phyloP scores from a whole-genome alignment of 2,797 vertebrate genomes.

The Kryptopterus vitreolus region DNA sequence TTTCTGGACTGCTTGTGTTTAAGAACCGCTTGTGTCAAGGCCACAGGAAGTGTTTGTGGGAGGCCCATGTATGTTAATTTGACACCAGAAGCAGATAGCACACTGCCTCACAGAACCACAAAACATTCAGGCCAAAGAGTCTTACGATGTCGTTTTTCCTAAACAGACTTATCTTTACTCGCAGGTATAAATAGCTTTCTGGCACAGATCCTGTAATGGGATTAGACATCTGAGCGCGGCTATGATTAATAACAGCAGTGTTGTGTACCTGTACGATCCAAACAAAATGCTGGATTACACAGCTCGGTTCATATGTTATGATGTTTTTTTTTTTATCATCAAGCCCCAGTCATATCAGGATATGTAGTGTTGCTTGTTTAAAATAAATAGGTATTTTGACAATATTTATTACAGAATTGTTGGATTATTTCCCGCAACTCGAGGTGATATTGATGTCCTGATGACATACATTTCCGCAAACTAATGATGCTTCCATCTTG shows the following conservation, averaged over 20 bases:
- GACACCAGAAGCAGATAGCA: neutral
- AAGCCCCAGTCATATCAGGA: too few species aligned
- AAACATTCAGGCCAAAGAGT: neutral
- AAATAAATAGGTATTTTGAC: too few species aligned
- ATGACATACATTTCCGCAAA: neutral
- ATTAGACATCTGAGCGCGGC: neutral
- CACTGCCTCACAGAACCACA: neutral
- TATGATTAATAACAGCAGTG: neutral
- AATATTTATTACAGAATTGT: too few species aligned
- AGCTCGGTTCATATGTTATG: neutral
- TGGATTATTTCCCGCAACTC: too few species aligned
- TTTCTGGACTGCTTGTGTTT: neutral
- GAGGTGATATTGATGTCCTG: too few species aligned
- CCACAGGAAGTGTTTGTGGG: conserved; percentile 64
- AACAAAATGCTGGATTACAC: neutral
- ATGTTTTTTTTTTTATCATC: too few species aligned
- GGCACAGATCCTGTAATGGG: neutral
- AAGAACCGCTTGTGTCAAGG: conserved; percentile 47
- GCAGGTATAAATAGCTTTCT: neutral
- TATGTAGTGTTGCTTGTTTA: too few species aligned
- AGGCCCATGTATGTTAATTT: conserved; percentile 11
- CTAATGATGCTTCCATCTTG: neutral
- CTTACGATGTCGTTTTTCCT: neutral
- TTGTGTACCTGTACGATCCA: neutral
- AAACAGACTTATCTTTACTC: neutral